Conservation (phyloP, 1,140 invertebrate species). For the Dinoponera quadriceps region DNA sequence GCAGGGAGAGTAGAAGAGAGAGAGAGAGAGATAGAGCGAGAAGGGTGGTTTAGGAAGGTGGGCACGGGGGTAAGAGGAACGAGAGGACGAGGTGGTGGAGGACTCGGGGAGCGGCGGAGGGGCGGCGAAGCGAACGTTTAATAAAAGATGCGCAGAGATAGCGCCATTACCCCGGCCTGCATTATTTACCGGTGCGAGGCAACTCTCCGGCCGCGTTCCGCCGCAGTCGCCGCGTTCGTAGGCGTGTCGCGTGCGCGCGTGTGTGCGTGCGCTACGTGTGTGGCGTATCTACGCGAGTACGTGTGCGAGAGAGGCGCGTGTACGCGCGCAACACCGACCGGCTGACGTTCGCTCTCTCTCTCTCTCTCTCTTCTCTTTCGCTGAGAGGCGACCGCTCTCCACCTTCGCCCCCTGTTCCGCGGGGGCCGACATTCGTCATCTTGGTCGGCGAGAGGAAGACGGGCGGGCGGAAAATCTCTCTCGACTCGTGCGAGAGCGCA, state of each 20-base stretch:
- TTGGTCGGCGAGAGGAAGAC: background rate
- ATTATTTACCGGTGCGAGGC: constrained; percentile 85
- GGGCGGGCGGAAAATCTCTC: constrained; percentile 1
- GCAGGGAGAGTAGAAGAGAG: background rate
- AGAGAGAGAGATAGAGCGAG: constrained; percentile 42
- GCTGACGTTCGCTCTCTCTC: background rate
- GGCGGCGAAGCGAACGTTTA: constrained; percentile 82
- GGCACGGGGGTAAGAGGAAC: background rate
- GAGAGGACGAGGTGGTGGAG: background rate
- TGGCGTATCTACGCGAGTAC: background rate
- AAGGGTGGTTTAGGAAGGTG: background rate
- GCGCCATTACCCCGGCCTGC: constrained; percentile 85
- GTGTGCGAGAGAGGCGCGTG: background rate
- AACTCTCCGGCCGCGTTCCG: constrained; percentile 84
- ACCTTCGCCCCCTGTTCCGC: background rate
- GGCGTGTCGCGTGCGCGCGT: constrained; percentile 76
- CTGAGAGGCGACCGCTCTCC: too few species aligned
- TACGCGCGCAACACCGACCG: background rate
- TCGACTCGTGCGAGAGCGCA: background rate
- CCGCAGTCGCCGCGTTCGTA: constrained; percentile 82
- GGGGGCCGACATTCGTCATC: constrained; percentile 1
- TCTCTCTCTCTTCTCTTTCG: constrained; percentile 12
- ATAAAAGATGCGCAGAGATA: constrained; percentile 87
- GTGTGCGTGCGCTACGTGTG: background rate
- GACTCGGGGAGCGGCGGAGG: constrained; percentile 13